A percentile compares a stretch with the other conserved stretches of the same genome.
These are phyloP conservation scores for Gymnoscopelus microlampas DNA, from an alignment of 2,797 vertebrate species.

Conservation along the genomic window DNA sequence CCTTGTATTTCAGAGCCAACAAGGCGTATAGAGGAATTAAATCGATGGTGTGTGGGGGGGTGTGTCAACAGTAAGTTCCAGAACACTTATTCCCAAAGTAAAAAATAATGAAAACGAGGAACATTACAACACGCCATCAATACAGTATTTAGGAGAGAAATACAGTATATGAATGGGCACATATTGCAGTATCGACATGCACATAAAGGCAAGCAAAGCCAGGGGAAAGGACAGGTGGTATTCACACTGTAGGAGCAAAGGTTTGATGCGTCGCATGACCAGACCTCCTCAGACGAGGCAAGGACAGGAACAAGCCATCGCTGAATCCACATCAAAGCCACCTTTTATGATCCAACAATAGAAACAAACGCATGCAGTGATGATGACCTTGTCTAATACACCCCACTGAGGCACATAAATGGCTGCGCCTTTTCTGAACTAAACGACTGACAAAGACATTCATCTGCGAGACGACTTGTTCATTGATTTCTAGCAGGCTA, in stretches of 20 bases:
- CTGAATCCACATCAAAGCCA: conserved; percentile 40
- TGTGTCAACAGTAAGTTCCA: conserved; percentile 75
- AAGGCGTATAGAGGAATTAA: no score
- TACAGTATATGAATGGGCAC: conserved; percentile 47
- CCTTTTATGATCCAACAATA: conserved; percentile 26
- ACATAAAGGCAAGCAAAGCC: conserved; percentile 75
- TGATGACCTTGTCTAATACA: conserved; percentile 2
- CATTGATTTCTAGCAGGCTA: no score
- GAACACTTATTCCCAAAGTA: conserved; percentile 62
- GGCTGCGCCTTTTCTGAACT: no score
- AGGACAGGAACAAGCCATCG: conserved; percentile 14
- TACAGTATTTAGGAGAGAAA: conserved; percentile 42
- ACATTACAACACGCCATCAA: conserved; percentile 31
- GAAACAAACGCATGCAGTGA: conserved; percentile 37
- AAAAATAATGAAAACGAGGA: conserved; percentile 1
- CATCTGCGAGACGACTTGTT: no score
- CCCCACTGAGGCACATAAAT: no score
- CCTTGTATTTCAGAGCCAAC: neutral
- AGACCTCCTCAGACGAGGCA: conserved; percentile 19
- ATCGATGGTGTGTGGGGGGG: no score
- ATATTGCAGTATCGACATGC: conserved; percentile 58
- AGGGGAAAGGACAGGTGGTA: conserved; percentile 53
- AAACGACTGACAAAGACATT: no score
- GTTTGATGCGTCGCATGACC: neutral
- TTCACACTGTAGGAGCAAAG: conserved; percentile 15